Base-by-base conservation (phyloP, 2,113 vertebrate genomes). In the Stictonetta naevosa region DNA sequence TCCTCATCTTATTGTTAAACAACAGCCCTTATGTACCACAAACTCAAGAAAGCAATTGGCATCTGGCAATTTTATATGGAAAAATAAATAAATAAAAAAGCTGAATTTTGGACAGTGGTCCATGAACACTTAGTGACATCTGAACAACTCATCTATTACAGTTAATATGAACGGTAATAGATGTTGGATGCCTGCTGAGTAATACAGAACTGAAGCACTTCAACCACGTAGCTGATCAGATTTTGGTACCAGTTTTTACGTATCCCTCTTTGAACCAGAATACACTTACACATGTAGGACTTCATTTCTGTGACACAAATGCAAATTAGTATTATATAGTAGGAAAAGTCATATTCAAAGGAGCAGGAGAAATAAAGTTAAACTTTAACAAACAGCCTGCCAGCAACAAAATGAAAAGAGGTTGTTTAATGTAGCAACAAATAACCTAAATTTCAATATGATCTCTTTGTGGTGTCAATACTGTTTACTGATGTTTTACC, bases 391-490 rank as follows among this genome's bases (percentile, higher is more conserved):
- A 83, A 36, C 15, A 72, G 8, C 17, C 63, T 88, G 46, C n/a
- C 18, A 68, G 60, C 0, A 0, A 80, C 40, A 66, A 66, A 92
- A 83, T 40, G 18, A 88, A 81, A 83, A 19, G 22, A 82, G 19
- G 22, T n/a, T 21, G 42, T 86, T 90, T 91, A 89, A 85, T n/a
- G 26, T 0, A 2, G 31, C 56, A 86, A 71, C 93, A 96, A 93
- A 95, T 88, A 88, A 88, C 52, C 7, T 34, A 42, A 59, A 91
- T 95, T 60, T 92, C 68, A 77, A 59, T 56, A 78, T 1, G 5
- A 90, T 33, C 68, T 86, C 31, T 73, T 67, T 77, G n/a, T 56
- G 38, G 29, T 86, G 75, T 96, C 82, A 94, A 83, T 95, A 95
- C 36, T 84, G 72, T 81, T 93, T 93, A 83, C 68, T 77, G 55